These are phyloP conservation scores for Lepus europaeus DNA, from an alignment of 2,113 vertebrate genomes.

Conservation along the genomic window DNA sequence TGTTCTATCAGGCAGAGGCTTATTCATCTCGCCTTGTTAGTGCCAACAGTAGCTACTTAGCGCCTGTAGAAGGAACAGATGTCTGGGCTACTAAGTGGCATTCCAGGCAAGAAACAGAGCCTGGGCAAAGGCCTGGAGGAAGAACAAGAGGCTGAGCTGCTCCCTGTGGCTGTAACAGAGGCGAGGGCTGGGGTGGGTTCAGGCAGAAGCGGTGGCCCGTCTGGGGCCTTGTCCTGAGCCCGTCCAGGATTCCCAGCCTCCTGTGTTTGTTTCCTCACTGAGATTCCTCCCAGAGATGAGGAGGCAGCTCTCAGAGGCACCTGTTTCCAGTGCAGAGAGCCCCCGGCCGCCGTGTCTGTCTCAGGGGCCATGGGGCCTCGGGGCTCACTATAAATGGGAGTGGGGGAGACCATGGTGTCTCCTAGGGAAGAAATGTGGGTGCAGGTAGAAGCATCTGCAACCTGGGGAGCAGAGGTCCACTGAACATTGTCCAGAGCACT, in stretches of 20 bases:
- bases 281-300: not conserved
- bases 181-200: not conserved
- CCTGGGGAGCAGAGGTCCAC: slow-evolving; percentile 60
- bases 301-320: slow-evolving; percentile 20
- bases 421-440: slow-evolving; percentile 68
- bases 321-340: not conserved
- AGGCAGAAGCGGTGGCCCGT: not conserved
- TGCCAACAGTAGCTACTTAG: not conserved
- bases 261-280: not conserved
- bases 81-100: not conserved
- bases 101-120: not conserved
- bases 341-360: slow-evolving; percentile 21
- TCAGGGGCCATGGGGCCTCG: slow-evolving; percentile 35
- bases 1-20: not conserved
- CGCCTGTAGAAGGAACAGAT: not conserved
- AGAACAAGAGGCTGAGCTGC: not conserved
- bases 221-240: not conserved
- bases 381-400: slow-evolving; percentile 61
- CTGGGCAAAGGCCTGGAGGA: not conserved
- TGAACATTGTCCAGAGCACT: slow-evolving; percentile 37
- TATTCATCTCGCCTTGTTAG: not conserved
- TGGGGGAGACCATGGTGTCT: slow-evolving; percentile 70
- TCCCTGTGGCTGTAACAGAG: not conserved
- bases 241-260: not conserved
- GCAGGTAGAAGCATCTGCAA: slow-evolving; percentile 27